Conservation (phyloP, 2,113 vertebrate species). For the Epinephelus lanceolatus region DNA sequence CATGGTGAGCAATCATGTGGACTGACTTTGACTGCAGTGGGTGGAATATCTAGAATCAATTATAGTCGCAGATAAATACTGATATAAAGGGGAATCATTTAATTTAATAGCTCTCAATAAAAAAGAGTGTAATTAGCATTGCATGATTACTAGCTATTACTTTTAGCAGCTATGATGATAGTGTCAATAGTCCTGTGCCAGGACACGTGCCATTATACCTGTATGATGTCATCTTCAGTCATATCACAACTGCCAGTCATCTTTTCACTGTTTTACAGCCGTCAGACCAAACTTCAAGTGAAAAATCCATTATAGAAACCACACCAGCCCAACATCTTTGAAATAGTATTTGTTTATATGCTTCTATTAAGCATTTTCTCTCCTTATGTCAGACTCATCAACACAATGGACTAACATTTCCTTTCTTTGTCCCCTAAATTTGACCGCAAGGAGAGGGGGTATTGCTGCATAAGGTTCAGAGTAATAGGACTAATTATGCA, state of each 20-base stretch:
- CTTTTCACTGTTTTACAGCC: not conserved
- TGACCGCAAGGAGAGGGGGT: not conserved
- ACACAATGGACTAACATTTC: not conserved
- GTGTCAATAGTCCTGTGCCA: not conserved
- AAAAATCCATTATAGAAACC: not conserved
- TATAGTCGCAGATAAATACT: not conserved
- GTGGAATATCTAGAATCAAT: not conserved
- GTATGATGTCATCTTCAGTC: not conserved
- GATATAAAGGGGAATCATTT: not conserved
- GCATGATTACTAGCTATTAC: not conserved
- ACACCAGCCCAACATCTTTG: not conserved
- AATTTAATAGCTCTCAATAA: not conserved
- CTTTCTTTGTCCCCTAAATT: not conserved
- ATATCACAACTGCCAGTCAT: not conserved
- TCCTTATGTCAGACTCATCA: not conserved
- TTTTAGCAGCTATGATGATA: not conserved
- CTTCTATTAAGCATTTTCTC: not conserved
- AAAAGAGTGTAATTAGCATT: not conserved
- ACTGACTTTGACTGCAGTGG: not conserved
- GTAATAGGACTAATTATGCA: slow-evolving; percentile 19
- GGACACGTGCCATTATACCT: not conserved
- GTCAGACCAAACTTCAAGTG: not conserved
- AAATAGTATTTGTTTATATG: not conserved
- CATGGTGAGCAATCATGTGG: slow-evolving; percentile 21
- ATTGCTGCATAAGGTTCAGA: not conserved